phyloP scores from a whole-genome alignment of 2,797 vertebrate genomes.

The Brachyalestes nurse region DNA sequence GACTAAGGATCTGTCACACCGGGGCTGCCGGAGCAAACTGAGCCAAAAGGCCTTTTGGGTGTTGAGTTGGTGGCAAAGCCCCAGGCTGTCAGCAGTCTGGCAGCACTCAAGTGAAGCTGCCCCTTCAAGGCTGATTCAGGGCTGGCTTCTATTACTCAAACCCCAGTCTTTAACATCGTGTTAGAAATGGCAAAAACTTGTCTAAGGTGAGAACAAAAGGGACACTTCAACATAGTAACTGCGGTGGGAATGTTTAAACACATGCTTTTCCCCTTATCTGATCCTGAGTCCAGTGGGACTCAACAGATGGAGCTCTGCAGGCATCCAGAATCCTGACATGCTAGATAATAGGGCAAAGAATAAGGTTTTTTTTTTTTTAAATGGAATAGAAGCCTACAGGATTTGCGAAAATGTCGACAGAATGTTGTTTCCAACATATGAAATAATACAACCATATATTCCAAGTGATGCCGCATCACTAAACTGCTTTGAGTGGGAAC shows the following conservation, averaged over 20 bases:
- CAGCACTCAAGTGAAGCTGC: slow-evolving; percentile 22
- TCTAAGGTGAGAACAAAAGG: not conserved
- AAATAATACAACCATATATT: not conserved
- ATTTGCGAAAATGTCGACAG: not conserved
- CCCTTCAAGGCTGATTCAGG: slow-evolving; percentile 34
- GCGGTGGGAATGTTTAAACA: slow-evolving; percentile 10
- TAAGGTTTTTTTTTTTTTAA: not conserved
- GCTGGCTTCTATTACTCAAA: slow-evolving; percentile 10
- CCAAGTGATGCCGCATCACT: not conserved
- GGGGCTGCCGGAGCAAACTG: slow-evolving; percentile 23
- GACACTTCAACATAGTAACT: slow-evolving; percentile 11
- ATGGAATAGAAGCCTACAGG: not conserved
- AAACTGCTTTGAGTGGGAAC: not conserved
- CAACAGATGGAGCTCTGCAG: slow-evolving; percentile 44
- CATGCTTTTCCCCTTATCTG: slow-evolving; percentile 7
- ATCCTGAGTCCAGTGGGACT: slow-evolving; percentile 13
- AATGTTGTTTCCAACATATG: not conserved
- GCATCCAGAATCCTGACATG: slow-evolving; percentile 1
- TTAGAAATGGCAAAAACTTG: slow-evolving; percentile 2
- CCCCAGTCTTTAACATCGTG: slow-evolving; percentile 4
- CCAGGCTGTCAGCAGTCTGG: slow-evolving; percentile 24
- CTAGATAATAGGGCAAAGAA: slow-evolving; percentile 8
- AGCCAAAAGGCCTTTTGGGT: slow-evolving; percentile 48
- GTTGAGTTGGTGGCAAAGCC: slow-evolving; percentile 25
- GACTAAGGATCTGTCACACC: slow-evolving; percentile 51